Base-by-base conservation (phyloP, 1,140 invertebrate genomes). In the Magallana gigas region DNA sequence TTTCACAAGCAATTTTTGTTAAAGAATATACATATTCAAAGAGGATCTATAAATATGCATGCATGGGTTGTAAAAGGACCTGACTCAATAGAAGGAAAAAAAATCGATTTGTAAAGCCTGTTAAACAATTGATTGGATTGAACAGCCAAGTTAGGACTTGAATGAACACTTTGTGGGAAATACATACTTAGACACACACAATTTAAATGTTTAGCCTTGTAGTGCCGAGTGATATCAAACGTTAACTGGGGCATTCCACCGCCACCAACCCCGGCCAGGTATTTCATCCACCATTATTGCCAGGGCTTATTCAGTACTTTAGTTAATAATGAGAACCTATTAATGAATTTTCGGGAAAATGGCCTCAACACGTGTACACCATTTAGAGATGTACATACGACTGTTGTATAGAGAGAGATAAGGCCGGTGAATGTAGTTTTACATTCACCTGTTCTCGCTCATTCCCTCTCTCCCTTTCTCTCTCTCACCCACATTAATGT, bases 71-170 rank as follows among this genome's bases (percentile, higher is more conserved):
- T 76, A 76, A 76, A 76, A 76, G 68, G 68, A 76, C 68, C 68
- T 76, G 68, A 29, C 29, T 36, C 68, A 76, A 76, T 76, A 76
- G 68, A 76, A 23, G 36, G 68, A 76, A 76, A 76, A 23, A 64
- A 76, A 76, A 76, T 76, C 68, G 68, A 76, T 76, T 76, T 76
- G 68, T 76, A 76, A 76, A 76, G 68, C 68, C 68, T 76, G 68
- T 76, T 76, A 76, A 76, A 76, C 68, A 76, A 76, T 76, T 76
- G 68, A 76, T 76, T 76, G 68, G 68, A 76, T 76, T 36, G 68
- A 23, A 29, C 68, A 29, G 68, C 68, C 68, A 76, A 76, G 68
- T 76, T 29, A 76, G 68, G 68, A 76, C 68, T 76, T 76, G 68
- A 76, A 76, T 76, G 68, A 76, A 76, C 23, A 76, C 68, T 76